phyloP scores from a whole-genome alignment of 1,140 invertebrate species.

The Aethina tumida region DNA sequence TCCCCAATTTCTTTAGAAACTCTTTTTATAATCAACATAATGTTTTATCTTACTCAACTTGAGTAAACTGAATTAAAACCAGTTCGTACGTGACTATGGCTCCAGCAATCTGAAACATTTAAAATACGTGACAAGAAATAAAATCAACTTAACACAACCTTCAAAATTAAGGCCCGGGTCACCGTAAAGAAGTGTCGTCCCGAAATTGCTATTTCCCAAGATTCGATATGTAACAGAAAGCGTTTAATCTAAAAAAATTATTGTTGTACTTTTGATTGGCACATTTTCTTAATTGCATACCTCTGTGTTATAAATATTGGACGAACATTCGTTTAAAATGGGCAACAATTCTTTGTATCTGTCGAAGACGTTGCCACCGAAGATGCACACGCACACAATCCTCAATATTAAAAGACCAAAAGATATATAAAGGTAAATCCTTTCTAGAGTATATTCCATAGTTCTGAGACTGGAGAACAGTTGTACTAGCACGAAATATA shows the following conservation, averaged over 20 bases:
- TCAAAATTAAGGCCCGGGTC: constrained; percentile 41
- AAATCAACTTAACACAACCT: constrained; percentile 8
- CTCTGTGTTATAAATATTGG: constrained; percentile 19
- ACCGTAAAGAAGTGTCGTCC: constrained; percentile 58
- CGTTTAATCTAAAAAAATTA: constrained; percentile 44
- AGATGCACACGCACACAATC: constrained; percentile 44
- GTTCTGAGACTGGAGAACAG: constrained; percentile 13
- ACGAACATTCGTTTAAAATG: constrained; percentile 27
- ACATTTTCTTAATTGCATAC: no score
- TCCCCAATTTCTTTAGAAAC: no score
- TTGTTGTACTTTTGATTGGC: neutral
- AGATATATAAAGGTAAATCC: constrained; percentile 48
- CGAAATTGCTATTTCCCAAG: constrained; percentile 49
- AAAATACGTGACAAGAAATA: neutral
- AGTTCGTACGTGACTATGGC: constrained; percentile 60
- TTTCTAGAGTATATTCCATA: constrained; percentile 12
- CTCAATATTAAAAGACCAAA: constrained; percentile 46
- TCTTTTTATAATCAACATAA: no score
- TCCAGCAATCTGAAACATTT: constrained; percentile 49
- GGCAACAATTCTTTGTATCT: constrained; percentile 44
- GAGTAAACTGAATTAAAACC: constrained; percentile 53
- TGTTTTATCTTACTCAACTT: no score
- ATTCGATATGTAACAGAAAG: constrained; percentile 47
- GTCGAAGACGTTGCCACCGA: constrained; percentile 46
- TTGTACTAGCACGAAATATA: constrained; percentile 18